Conservation (phyloP, 37 sponge, comb jelly and placozoan species). For the Ephydatia muelleri region DNA sequence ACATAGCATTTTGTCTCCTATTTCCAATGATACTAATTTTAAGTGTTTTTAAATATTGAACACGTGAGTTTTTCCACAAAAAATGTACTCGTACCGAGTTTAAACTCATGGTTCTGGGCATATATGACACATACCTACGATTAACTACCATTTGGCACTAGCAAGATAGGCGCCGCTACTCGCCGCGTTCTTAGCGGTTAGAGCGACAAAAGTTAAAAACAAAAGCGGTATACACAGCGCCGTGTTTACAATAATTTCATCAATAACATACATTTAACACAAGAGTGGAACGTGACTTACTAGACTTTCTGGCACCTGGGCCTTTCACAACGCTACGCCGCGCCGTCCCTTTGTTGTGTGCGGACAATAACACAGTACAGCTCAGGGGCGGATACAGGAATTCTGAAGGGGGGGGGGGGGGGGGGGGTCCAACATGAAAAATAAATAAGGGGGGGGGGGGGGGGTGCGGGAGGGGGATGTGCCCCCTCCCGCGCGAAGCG, state of each 20-base stretch:
- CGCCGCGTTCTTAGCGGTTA: background rate
- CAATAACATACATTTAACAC: background rate
- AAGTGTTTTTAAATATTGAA: background rate
- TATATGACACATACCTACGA: background rate
- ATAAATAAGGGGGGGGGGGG: too few relatives aligned
- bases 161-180: background rate
- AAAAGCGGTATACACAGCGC: background rate
- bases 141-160: background rate
- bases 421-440: too few relatives aligned
- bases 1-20: background rate
- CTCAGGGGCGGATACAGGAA: too few relatives aligned
- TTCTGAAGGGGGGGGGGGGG: too few relatives aligned
- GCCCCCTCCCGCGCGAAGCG: too few relatives aligned
- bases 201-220: slow-evolving; percentile 1
- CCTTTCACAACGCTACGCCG: background rate
- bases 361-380: background rate
- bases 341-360: background rate
- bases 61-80: background rate
- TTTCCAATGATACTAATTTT: background rate
- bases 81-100: background rate
- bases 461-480: too few relatives aligned
- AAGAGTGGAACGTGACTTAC: background rate
- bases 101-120: background rate
- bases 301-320: background rate
- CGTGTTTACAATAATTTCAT: background rate